Evolutionary conservation across 2,797 vertebrate species (phyloP).

Genomic region (Paedocypris micromegethes): DNA sequence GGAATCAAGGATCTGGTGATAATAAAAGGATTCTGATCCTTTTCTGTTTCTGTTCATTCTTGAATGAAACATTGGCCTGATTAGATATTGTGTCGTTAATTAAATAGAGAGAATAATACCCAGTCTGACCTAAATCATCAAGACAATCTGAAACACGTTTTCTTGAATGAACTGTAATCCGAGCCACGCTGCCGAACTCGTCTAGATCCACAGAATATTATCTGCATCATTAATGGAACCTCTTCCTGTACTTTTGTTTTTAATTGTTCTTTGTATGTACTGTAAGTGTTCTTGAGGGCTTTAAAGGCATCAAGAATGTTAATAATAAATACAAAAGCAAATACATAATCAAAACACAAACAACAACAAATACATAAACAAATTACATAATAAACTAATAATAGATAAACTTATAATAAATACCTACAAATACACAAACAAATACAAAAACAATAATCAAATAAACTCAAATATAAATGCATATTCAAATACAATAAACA

Average conservation of each 20-base stretch:
- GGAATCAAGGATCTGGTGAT: conserved; percentile 8
- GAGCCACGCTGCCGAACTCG: not conserved
- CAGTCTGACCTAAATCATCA: conserved; percentile 28
- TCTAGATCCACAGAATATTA: conserved; percentile 1
- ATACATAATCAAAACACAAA: too few relatives aligned
- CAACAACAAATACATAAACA: too few relatives aligned
- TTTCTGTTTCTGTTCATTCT: conserved; percentile 12
- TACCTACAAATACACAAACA: too few relatives aligned
- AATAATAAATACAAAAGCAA: too few relatives aligned
- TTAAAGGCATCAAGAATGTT: too few relatives aligned
- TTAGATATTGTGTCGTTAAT: conserved; percentile 26
- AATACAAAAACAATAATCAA: too few relatives aligned
- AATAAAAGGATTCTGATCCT: conserved; percentile 17
- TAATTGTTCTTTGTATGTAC: not conserved
- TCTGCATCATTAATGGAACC: not conserved
- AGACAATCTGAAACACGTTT: conserved; percentile 8
- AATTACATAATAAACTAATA: too few relatives aligned
- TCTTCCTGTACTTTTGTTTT: not conserved
- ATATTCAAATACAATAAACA: too few relatives aligned
- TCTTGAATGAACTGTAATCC: conserved; percentile 8
- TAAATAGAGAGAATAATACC: conserved; percentile 31
- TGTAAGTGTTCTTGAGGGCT: not conserved
- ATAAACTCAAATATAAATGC: too few relatives aligned
- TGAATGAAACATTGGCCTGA: conserved; percentile 28
- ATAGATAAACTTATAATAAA: too few relatives aligned